Evolutionary conservation across 2,888 invertebrate genomes (phyloP).

Genomic region (Carpatolechia fugitivella): DNA sequence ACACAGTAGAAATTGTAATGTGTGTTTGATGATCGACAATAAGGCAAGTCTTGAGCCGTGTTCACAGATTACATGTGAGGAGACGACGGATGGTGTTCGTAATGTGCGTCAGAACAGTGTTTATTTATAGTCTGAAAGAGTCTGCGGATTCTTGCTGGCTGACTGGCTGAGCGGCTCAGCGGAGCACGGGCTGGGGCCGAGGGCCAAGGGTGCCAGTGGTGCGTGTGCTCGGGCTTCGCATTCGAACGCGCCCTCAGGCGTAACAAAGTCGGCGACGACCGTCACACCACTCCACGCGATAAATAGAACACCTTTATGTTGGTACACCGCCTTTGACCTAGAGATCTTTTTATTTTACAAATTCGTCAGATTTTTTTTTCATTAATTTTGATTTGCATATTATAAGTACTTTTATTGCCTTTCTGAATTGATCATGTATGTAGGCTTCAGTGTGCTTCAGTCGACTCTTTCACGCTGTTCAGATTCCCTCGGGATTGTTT

Average conservation of each 20-base stretch:
- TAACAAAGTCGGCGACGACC: conserved; percentile 34
- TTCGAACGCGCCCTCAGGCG: conserved; percentile 48
- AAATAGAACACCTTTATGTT: conserved; percentile 20
- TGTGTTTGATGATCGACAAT: background rate
- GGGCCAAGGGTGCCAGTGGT: conserved; percentile 48
- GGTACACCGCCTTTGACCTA: background rate
- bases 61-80: background rate
- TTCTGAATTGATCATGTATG: no score
- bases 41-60: background rate
- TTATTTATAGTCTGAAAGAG: conserved; percentile 56
- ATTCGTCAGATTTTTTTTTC: no score
- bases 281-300: conserved; percentile 18
- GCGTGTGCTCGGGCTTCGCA: conserved; percentile 49
- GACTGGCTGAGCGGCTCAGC: background rate
- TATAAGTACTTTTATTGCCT: no score
- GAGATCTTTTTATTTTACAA: background rate
- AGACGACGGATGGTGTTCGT: conserved; percentile 20
- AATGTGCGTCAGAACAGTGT: conserved; percentile 28
- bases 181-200: conserved; percentile 25
- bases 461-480: no score
- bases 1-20: conserved; percentile 3
- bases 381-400: no score
- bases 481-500: no score
- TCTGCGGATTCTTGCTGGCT: conserved; percentile 35
- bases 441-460: no score